These are phyloP conservation scores for Halcyon leucocephala DNA, from an alignment of 2,797 vertebrate species.

Conservation along the genomic window DNA sequence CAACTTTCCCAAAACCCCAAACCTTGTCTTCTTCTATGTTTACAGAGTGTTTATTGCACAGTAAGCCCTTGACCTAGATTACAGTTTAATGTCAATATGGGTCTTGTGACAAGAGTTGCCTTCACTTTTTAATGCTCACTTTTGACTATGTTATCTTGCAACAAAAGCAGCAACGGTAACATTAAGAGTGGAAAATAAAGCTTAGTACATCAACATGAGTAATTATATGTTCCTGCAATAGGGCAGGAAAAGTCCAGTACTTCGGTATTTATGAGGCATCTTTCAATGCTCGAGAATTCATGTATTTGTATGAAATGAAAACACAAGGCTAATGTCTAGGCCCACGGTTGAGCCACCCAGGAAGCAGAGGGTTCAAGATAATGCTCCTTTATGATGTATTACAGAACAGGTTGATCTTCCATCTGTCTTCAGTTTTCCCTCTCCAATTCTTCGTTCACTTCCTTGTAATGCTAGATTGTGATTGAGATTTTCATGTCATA, in stretches of 20 bases:
- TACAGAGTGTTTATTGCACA: not conserved
- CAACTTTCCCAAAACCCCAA: fast-evolving
- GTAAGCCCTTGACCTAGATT: not conserved
- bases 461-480: fast-evolving
- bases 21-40: not conserved
- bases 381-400: not conserved
- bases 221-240: not conserved
- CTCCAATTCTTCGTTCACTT: not conserved
- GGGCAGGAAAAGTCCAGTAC: not conserved
- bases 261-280: not conserved
- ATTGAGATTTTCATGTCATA: not conserved
- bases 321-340: not conserved
- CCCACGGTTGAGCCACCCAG: not conserved
- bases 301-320: not conserved
- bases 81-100: not conserved
- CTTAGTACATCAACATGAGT: fast-evolving
- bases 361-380: not conserved
- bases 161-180: not conserved
- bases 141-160: not conserved
- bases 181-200: not conserved
- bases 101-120: not conserved
- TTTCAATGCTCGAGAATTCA: not conserved
- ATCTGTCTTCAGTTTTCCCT: not conserved
- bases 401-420: not conserved
- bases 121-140: not conserved